Evolutionary conservation across 2,888 invertebrate species (phyloP).

Genomic region (Hemistola chrysoprasaria): DNA sequence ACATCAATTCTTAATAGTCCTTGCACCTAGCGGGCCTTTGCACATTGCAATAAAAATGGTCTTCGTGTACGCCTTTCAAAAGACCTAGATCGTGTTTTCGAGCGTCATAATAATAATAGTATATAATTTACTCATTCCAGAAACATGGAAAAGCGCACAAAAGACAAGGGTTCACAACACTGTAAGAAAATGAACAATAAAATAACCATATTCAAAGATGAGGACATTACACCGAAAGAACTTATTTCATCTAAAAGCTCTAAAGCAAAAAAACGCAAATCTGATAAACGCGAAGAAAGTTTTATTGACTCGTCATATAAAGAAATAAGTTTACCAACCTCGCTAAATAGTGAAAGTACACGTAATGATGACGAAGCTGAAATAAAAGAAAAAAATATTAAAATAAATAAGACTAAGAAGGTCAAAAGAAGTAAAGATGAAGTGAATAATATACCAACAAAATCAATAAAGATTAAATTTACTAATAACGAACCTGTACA

Average conservation of each 20-base stretch:
- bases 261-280: background rate
- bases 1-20: too few species aligned
- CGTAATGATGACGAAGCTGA: background rate
- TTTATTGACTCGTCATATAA: too few species aligned
- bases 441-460: slow-evolving; percentile 3
- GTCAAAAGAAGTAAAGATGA: slow-evolving; percentile 22
- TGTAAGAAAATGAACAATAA: slow-evolving; percentile 4
- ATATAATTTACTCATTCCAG: slow-evolving; percentile 3
- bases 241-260: background rate
- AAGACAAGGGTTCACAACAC: slow-evolving; percentile 2
- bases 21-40: too few species aligned
- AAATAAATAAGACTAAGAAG: slow-evolving; percentile 9
- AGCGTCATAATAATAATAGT: too few species aligned
- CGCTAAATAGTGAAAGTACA: slow-evolving; percentile 1
- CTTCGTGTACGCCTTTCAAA: too few species aligned
- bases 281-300: too few species aligned
- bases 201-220: background rate
- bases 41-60: too few species aligned
- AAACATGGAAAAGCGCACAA: slow-evolving; percentile 7
- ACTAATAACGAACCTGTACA: slow-evolving; percentile 34
- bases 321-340: too few species aligned
- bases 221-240: background rate
- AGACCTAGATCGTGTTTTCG: too few species aligned
- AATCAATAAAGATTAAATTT: slow-evolving; percentile 41
- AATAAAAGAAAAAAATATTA: slow-evolving; percentile 1